Base-by-base conservation (phyloP, 2,888 invertebrate genomes). In the Lasius platythorax region DNA sequence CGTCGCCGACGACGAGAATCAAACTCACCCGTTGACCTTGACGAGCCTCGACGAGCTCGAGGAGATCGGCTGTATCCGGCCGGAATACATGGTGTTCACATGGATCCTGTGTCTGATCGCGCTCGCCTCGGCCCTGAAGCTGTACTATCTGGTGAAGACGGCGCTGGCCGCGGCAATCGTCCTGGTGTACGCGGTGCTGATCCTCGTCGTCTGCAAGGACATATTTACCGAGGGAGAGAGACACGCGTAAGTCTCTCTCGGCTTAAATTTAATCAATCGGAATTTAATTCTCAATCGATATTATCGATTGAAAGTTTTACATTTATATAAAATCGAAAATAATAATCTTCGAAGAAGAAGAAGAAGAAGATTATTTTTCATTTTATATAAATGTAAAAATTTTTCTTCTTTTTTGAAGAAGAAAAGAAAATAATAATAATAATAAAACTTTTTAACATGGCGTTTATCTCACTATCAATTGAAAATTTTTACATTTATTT, bases 71-170 rank as follows among this genome's bases (percentile, higher is more conserved):
- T 97, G 97, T 91, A 95, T 96, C 70, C 96, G 97, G 90, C 97
- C 98, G 0, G 98, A 99, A 95, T 99, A 99, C 93, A 97, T 98
- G 18, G 98, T 99, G 4, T 99, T 98, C 95, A 98, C 98, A 3
- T 99, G 99, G 98, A 97, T 99, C 76, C 95, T 99, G 28, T 98
- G 99, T 92, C 96, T 99, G 93, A 97, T 99, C 61, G 98, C 98
- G 0, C 95, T 98, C 85, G 98, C 99, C 0, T 98, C 99, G 0
- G 99, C 99, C 46, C 96, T 99, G 46, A 99, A 98, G 94, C 95
- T 99, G 28, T 98, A 98, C 93, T 98, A 98, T 93, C 95, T 98
- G 87, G 97, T 98, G 76, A 99, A 99, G 95, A 97, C 98, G 0
- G 96, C 97, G 23, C 95, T 98, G 91, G 98, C 98, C 0, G 95